phyloP scores from a whole-genome alignment of 92 coral and sea anemone species.

The Porites evermanni region DNA sequence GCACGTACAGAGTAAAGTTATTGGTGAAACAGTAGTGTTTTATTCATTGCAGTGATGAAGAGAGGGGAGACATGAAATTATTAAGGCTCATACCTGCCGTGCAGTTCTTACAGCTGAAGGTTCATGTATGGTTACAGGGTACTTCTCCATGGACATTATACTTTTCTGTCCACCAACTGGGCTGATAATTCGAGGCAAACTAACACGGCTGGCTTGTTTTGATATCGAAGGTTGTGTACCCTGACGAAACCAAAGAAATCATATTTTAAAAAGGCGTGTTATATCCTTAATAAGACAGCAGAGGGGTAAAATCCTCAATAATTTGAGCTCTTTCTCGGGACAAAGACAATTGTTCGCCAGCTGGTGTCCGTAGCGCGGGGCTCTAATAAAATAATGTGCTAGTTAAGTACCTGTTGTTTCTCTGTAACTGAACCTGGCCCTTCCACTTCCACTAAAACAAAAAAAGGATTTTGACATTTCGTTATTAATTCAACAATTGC shows the following conservation, averaged over 20 bases:
- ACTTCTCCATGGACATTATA: slow-evolving; percentile 20
- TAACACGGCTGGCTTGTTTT: slow-evolving; percentile 32
- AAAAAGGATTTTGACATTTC: too few species aligned
- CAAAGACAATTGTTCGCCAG: too few species aligned
- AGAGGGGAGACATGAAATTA: background rate
- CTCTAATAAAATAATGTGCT: too few species aligned
- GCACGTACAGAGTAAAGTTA: too few species aligned
- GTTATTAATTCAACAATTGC: too few species aligned
- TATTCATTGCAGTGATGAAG: too few species aligned
- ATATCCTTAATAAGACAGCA: background rate
- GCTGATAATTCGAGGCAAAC: slow-evolving; percentile 33
- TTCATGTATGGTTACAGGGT: slow-evolving; percentile 26
- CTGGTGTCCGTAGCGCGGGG: too few species aligned
- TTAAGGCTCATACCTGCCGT: slow-evolving; percentile 7
- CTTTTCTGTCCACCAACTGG: slow-evolving; percentile 25
- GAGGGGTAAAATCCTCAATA: background rate
- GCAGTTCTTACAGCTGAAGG: slow-evolving; percentile 48
- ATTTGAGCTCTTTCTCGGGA: too few species aligned
- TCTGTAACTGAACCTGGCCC: slow-evolving; percentile 35
- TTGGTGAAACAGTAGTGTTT: too few species aligned
- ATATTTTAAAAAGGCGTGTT: background rate
- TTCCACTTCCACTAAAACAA: slow-evolving; percentile 23
- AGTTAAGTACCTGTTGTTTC: slow-evolving; percentile 36
- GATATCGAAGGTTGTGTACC: slow-evolving; percentile 3
- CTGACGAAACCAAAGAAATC: background rate